These are phyloP conservation scores for Cynaeus angustus DNA, from an alignment of 2,888 invertebrate genomes.

Conservation along the genomic window DNA sequence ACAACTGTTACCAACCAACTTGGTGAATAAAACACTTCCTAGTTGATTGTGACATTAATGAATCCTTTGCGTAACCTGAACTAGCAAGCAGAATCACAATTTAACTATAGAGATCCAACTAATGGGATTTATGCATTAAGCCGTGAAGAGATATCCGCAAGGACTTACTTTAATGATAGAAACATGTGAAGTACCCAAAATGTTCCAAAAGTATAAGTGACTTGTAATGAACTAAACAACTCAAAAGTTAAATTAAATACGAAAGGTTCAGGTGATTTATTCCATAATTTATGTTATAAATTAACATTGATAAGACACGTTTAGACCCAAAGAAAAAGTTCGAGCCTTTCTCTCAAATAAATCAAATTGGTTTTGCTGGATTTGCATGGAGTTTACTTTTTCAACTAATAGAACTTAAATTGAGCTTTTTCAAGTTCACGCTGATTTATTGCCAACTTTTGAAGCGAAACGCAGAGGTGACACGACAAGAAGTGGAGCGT, in stretches of 20 bases:
- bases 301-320: background rate
- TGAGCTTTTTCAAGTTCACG: conserved; percentile 25
- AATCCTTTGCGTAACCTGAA: conserved; percentile 22
- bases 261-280: no score
- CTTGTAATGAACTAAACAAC: background rate
- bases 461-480: conserved; percentile 5
- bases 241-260: no score
- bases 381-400: conserved; percentile 20
- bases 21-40: conserved; percentile 22
- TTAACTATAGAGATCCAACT: conserved; percentile 30
- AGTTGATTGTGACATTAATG: conserved; percentile 29
- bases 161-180: conserved; percentile 11
- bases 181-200: conserved; percentile 14
- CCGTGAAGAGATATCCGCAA: conserved; percentile 30
- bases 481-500: conserved; percentile 5
- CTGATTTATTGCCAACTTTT: conserved; percentile 22
- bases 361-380: background rate
- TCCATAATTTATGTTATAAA: no score
- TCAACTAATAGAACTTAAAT: conserved; percentile 28
- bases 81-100: conserved; percentile 27
- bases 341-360: background rate
- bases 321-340: background rate
- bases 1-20: conserved; percentile 1
- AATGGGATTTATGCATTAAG: conserved; percentile 32
- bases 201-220: background rate